phyloP scores from a whole-genome alignment of 2,797 vertebrate species.

The Calcarius lapponicus region DNA sequence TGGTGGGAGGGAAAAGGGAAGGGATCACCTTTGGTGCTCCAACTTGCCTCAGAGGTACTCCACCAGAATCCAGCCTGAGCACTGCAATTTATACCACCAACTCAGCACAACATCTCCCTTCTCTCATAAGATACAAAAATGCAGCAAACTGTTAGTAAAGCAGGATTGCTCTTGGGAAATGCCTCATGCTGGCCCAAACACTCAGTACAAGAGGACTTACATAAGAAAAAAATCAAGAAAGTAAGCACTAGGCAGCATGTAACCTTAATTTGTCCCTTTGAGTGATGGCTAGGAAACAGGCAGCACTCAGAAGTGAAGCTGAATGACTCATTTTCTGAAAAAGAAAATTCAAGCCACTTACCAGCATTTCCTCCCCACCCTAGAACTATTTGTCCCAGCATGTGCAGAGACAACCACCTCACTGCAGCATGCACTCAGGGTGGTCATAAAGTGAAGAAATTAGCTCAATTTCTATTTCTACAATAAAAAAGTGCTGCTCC shows the following conservation, averaged over 20 bases:
- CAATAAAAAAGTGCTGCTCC: neutral
- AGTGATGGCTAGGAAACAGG: neutral
- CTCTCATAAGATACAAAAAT: neutral
- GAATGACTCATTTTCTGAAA: slow-evolving; percentile 16
- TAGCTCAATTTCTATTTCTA: neutral
- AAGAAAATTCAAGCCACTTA: neutral
- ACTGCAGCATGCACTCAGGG: neutral
- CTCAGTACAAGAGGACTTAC: neutral
- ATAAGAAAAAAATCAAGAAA: neutral
- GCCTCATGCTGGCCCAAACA: neutral
- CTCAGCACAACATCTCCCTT: neutral
- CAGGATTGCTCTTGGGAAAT: neutral
- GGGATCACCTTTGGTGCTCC: accelerated
- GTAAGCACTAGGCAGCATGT: neutral
- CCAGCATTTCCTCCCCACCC: neutral
- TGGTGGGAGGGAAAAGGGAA: neutral
- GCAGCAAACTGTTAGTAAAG: neutral
- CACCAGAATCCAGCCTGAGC: neutral
- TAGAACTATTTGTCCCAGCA: neutral
- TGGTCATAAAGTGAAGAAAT: neutral
- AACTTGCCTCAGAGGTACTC: neutral
- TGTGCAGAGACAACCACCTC: neutral
- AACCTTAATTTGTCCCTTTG: neutral
- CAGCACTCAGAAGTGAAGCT: neutral
- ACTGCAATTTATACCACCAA: neutral